Base-by-base conservation (phyloP, 2,113 vertebrate genomes). In the Myodes glareolus region DNA sequence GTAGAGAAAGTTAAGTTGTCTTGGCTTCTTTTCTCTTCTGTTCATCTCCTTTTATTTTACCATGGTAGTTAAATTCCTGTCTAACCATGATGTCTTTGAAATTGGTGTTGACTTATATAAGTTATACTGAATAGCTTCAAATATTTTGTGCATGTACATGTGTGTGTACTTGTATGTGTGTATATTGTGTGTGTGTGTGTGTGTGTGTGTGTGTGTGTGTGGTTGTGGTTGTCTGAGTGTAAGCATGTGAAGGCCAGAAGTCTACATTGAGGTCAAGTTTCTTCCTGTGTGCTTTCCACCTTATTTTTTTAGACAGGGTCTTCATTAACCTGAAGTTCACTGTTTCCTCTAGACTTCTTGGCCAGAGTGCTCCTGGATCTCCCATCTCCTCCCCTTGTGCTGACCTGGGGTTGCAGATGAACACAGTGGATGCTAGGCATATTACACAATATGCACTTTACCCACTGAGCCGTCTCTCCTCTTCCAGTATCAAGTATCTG, bases 31-130 rank as follows among this genome's bases (percentile, higher is more conserved):
- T 16, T 89, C 7, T 86, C 29, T 97, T 16, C 42, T 17, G 42
- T 14, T 23, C 23, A 33, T 80, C 65, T 90, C 29, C 19, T 89
- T 87, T 82, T 90, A 31, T 86, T 96, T 82, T 94, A 89, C 50
- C 12, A 50, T 29, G 14, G 7, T 82, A 91, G 45, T 86, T 91
- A 92, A 86, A 61, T 84, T 82, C 67, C 13, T 52, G 85, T 94
- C 47, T 93, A 94, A 88, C 91, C 45, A n/a, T 36, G 33, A 65
- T 90, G 39, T 70, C 89, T 95, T 94, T 93, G 95, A 92, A 96
- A 91, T 76, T 94, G 39, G 23, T 73, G 36, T 73, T 91, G 58
- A 77, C 29, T 67, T 86, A 75, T 42, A 25, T 75, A 76, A 36
- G 52, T 94, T 42, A 80, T 91, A 84, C 12, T 63, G 78, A 92